phyloP scores from a whole-genome alignment of 2,888 invertebrate species.

The Nyleta sp. region DNA sequence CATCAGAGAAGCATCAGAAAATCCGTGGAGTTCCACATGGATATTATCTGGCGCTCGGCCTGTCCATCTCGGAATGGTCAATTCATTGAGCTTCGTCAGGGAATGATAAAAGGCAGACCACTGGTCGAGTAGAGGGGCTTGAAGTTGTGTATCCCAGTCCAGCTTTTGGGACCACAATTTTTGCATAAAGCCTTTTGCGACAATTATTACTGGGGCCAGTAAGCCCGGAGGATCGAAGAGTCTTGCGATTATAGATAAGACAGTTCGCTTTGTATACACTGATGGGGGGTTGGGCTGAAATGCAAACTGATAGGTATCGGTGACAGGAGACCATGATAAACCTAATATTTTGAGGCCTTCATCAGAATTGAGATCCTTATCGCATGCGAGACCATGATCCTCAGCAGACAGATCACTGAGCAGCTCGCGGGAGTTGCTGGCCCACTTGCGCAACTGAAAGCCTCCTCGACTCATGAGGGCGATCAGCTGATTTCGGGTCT shows the following conservation, averaged over 20 bases:
- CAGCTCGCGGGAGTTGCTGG: background rate
- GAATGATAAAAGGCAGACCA: background rate
- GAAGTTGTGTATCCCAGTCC: background rate
- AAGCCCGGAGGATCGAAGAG: background rate
- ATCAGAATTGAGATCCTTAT: background rate
- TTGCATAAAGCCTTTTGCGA: slow-evolving; percentile 3
- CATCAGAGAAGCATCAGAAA: background rate
- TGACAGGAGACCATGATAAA: background rate
- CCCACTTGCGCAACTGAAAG: background rate
- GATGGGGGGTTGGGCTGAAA: background rate
- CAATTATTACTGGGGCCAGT: background rate
- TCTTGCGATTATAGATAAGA: background rate
- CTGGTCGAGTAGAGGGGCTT: background rate
- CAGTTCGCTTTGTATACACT: background rate
- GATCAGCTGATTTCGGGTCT: slow-evolving; percentile 15
- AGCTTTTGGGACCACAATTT: background rate
- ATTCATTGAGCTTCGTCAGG: background rate
- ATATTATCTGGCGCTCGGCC: background rate
- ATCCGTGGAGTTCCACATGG: background rate
- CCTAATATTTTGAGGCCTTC: background rate
- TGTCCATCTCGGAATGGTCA: background rate
- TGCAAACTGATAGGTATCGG: background rate
- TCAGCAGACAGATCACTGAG: background rate
- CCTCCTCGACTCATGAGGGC: background rate
- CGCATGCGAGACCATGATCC: background rate